Base-by-base conservation (phyloP, 2,888 invertebrate species). In the Brachyopa scutellaris region DNA sequence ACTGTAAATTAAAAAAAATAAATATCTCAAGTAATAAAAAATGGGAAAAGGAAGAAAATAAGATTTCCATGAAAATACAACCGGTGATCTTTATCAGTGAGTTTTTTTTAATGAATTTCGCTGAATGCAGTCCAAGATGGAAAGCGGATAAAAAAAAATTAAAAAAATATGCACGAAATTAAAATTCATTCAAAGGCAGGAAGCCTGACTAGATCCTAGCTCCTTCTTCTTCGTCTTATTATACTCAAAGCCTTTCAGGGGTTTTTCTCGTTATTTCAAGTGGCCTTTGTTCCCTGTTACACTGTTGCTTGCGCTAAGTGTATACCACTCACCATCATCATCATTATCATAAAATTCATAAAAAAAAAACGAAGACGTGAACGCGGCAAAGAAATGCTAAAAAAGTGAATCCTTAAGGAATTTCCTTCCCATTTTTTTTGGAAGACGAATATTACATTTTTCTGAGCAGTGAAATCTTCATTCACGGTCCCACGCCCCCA, bases 261-360 rank as follows among this genome's bases (percentile, higher is more conserved):
- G 55, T 59, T 82, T 82, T 72, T 82, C 82, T 82, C 82, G 82
- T 82, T 82, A 82, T 77, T 77, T 82, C 82, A 82, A 82, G 82
- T 82, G 77, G 70, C 77, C 82, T 77, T 82, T 82, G 82, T 82
- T 82, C 70, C 45, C 45, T 23, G 49, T 17, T 53, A 76, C 57
- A 82, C 82, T 82, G 82, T 82, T 82, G 82, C 82, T 70, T 61
- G 64, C 23, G 23, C 49, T 59, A 72, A 66, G 72, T 77, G 51
- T 69, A 55, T 62, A 31, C 69, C 61, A 77, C 62, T 77, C 70
- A 64, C 49, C 64, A 57, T 70, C 77, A 70, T 70, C 64, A 70
- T 76, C 62, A 76, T 82, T 51, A 76, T 82, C 76, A 77, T 77
- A 82, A 82, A 82, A 77, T 82, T 82, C 80, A 76, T 80, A 69